Percentiles rank a stretch among this genome's conserved stretches.
Evolutionary conservation across 2,113 vertebrate genomes (phyloP).

Genomic region (Cyphomyrus discorhynchus): DNA sequence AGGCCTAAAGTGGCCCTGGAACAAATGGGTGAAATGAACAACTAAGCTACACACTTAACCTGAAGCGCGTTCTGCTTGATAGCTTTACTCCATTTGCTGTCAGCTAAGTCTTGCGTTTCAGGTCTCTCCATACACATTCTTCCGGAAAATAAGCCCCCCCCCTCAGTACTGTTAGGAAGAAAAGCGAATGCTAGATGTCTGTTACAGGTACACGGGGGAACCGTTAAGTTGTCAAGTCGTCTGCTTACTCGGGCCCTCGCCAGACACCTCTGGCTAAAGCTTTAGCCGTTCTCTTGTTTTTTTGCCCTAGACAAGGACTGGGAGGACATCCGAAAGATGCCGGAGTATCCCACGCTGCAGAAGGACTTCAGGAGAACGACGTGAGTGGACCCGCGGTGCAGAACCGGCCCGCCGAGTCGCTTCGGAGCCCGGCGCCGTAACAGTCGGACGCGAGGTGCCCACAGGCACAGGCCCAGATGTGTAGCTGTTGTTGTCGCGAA

Average conservation of each 20-base stretch:
- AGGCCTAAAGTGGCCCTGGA: background rate
- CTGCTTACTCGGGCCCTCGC: background rate
- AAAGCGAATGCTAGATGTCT: background rate
- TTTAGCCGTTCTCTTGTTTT: slow-evolving; percentile 29
- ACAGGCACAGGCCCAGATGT: background rate
- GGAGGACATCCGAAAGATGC: slow-evolving; percentile 99
- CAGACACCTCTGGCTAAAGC: background rate
- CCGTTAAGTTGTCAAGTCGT: background rate
- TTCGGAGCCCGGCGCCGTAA: background rate
- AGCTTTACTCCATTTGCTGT: background rate
- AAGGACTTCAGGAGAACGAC: slow-evolving; percentile 98
- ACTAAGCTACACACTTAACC: background rate
- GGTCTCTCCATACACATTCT: background rate
- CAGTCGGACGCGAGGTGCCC: background rate
- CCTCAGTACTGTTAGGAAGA: background rate
- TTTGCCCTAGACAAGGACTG: slow-evolving; percentile 89
- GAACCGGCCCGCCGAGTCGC: background rate
- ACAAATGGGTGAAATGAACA: background rate
- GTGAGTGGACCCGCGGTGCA: slow-evolving; percentile 65
- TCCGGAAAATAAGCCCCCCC: background rate
- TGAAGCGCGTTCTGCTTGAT: background rate
- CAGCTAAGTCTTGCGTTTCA: background rate
- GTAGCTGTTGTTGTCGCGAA: background rate
- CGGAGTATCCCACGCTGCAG: slow-evolving; percentile 96
- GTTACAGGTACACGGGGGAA: background rate